Base-by-base conservation (phyloP, 2,797 vertebrate species). In the Acrossocheilus fasciatus region DNA sequence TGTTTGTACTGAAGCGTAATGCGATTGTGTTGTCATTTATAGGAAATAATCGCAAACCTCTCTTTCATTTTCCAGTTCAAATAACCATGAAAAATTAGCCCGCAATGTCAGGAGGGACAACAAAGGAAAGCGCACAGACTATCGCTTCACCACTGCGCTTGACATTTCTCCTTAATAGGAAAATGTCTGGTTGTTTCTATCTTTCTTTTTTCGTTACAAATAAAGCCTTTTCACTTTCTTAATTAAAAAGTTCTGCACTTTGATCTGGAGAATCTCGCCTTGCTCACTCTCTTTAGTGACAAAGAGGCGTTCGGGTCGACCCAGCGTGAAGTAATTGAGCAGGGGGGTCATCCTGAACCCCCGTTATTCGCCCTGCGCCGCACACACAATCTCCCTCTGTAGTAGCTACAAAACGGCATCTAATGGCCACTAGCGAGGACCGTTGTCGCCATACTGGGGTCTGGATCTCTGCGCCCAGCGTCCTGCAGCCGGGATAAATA, bases 71-170 rank as follows among this genome's bases (percentile, higher is more conserved):
- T 97, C 96, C 96, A 97, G 97, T 97, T 97, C 97, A 98, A 98
- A 98, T 97, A 98, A 97, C 96, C 97, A 98, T 98, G 97, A 98
- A 98, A 98, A 98, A 98, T 97, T 97, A 97, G 96, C 97, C 96
- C 96, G 97, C 97, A 97, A 96, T 97, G 97, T 98, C 97, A 97
- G 95, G 90, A 93, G 95, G 95, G 94, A 96, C 96, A 96, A 97
- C 96, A 97, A 97, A 97, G 95, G 95, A 95, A 95, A 94, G 93
- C 93, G 92, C 91, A 91, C 92, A 94, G 93, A 93, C 93, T 93
- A 94, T 93, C 92, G 93, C 94, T 91, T 92, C 93, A 90, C 93
- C 93, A 95, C 93, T 52, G 92, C 94, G 94, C 94, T 95, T 96
- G 95, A 96, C 95, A 96, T 96, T 96, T 96, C 92, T 93, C 92